Base-by-base conservation (phyloP, 2,797 vertebrate species). In the Sciaenops ocellatus region DNA sequence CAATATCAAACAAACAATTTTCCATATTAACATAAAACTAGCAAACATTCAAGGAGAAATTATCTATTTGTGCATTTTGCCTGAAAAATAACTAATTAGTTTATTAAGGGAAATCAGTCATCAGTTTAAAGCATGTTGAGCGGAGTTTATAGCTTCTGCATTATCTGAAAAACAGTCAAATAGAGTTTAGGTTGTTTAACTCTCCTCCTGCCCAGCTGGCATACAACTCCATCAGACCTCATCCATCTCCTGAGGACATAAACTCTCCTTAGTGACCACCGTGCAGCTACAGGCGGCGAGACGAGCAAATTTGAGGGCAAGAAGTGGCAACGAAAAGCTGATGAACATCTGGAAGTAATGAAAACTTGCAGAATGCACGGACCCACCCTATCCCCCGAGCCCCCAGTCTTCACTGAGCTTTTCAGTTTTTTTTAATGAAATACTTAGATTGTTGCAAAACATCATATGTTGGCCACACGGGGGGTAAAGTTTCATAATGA, bases 331-430 rank as follows among this genome's bases (percentile, higher is more conserved):
- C 41, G 57, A 84, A 73, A 80, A 70, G 78, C 84, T 88, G 81
- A 89, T 62, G 70, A 90, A 95, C 95, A 96, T 96, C 95, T 96
- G 95, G 95, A 96, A 96, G 93, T 92, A 83, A 96, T 96, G 93
- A 95, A 93, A 91, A 89, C 75, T 91, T 77, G 72, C 89, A 90
- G 84, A 88, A 85, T 80, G 85, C 80, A 73, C 84, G 79, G 94
- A 93, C 93, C 93, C 95, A 93, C 95, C 95, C 95, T 93, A 92
- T 94, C 94, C 94, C 94, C 64, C 1, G 93, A 93, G 94, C 76
- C 88, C 18, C n/a, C 50, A 78, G 75, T 26, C 84, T 68, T 85
- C 87, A 84, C 78, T 65, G 56, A 87, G 79, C 69, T 84, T 88
- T 84, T 46, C 8, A 1, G 12, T 38, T 20, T 66, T 63, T 34